Evolutionary conservation across 2,888 invertebrate genomes (phyloP).

Genomic region (Elysia crispata): DNA sequence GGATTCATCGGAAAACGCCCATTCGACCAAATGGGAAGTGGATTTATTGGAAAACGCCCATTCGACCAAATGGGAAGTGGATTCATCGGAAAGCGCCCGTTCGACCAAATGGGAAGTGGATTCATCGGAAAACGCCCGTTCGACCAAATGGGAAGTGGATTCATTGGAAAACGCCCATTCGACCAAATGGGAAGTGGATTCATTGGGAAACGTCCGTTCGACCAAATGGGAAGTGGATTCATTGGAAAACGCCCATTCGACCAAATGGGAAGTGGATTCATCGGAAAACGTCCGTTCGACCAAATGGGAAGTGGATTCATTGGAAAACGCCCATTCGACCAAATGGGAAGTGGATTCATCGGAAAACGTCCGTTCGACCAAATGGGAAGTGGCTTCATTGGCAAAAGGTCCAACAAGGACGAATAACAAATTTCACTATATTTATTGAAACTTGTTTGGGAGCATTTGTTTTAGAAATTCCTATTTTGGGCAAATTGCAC

Average conservation of each 20-base stretch:
- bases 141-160: background rate
- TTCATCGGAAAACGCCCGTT: slow-evolving; percentile 19
- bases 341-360: slow-evolving; percentile 19
- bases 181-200: slow-evolving; percentile 23
- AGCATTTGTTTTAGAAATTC: no score
- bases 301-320: slow-evolving; percentile 31
- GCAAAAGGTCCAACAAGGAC: background rate
- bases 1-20: background rate
- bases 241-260: slow-evolving; percentile 34
- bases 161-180: slow-evolving; percentile 17
- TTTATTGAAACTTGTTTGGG: no score
- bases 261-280: slow-evolving; percentile 36
- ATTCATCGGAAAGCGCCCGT: slow-evolving; percentile 23
- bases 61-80: slow-evolving; percentile 20
- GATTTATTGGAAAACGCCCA: slow-evolving; percentile 4
- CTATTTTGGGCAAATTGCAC: no score
- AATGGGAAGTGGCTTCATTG: background rate
- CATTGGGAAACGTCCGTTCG: background rate
- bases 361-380: slow-evolving; percentile 1
- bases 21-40: background rate
- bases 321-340: slow-evolving; percentile 38
- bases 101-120: slow-evolving; percentile 2
- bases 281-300: slow-evolving; percentile 40
- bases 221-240: background rate
- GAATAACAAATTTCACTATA: no score